These are phyloP conservation scores for Thymelicus sylvestris DNA, from an alignment of 2,888 invertebrate genomes.

Conservation along the genomic window DNA sequence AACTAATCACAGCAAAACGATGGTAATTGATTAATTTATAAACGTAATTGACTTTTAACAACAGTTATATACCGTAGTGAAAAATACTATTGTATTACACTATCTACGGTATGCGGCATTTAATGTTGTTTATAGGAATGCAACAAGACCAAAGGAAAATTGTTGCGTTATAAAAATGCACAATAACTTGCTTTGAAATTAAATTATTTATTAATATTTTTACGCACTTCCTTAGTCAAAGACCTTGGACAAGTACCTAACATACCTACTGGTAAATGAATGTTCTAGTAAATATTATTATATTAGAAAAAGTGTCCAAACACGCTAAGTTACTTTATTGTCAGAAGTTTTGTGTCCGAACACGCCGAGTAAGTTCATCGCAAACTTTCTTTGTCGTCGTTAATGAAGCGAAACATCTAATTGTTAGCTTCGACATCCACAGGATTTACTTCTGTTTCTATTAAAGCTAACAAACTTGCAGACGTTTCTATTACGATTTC, in stretches of 20 bases:
- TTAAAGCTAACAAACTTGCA: constrained; percentile 48
- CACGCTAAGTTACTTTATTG: neutral
- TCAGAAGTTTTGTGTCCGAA: constrained; percentile 19
- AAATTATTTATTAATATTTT: neutral
- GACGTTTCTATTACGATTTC: neutral
- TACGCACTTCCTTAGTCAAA: constrained; percentile 10
- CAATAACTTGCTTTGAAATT: constrained; percentile 11
- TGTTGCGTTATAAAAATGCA: neutral
- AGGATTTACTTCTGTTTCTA: constrained; percentile 59
- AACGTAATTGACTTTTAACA: neutral
- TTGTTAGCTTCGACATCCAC: constrained; percentile 51
- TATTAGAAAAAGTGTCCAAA: neutral
- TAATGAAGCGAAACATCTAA: constrained; percentile 69
- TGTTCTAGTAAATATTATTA: neutral
- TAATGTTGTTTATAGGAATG: constrained; percentile 1
- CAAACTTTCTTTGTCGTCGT: constrained; percentile 39
- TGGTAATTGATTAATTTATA: neutral
- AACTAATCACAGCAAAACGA: neutral
- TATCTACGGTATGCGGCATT: constrained; percentile 1
- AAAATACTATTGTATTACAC: neutral
- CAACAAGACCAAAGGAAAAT: neutral
- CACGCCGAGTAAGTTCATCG: constrained; percentile 2
- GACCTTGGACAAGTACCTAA: neutral
- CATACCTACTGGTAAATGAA: neutral
- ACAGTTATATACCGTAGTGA: neutral